Evolutionary conservation across 1,140 invertebrate genomes (phyloP).

Genomic region (Tetramorium simillimum): DNA sequence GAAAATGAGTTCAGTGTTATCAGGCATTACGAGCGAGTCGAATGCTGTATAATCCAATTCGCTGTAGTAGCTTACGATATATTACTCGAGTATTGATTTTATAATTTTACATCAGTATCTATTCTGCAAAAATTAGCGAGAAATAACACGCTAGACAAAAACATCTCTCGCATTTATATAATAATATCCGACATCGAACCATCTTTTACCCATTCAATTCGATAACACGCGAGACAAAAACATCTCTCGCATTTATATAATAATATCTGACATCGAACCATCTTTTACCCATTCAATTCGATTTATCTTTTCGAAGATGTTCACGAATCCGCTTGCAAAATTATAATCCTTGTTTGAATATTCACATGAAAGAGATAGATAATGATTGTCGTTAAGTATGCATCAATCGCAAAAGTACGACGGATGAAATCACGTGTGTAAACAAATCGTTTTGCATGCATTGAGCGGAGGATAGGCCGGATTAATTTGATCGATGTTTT

Average conservation of each 20-base stretch:
- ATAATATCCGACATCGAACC: background rate
- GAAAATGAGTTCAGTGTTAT: conserved; percentile 58
- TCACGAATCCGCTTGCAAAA: background rate
- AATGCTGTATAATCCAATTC: background rate
- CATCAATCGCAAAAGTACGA: conserved; percentile 51
- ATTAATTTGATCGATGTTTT: conserved; percentile 82
- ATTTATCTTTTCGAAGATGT: background rate
- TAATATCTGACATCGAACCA: background rate
- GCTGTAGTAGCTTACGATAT: background rate
- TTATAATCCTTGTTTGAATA: conserved; percentile 31
- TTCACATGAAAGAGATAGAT: conserved; percentile 20
- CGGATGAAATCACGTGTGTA: conserved; percentile 74
- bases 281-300: background rate
- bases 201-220: background rate
- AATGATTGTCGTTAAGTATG: conserved; percentile 26
- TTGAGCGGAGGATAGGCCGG: conserved; percentile 63
- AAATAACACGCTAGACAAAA: background rate
- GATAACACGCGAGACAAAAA: background rate
- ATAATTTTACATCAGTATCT: background rate
- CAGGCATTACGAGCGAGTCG: background rate
- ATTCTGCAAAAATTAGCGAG: background rate
- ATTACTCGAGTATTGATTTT: background rate
- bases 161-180: background rate
- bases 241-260: background rate
- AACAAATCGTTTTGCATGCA: conserved; percentile 78